Evolutionary conservation across 2,113 vertebrate species (phyloP).

Genomic region (Lates calcarifer): DNA sequence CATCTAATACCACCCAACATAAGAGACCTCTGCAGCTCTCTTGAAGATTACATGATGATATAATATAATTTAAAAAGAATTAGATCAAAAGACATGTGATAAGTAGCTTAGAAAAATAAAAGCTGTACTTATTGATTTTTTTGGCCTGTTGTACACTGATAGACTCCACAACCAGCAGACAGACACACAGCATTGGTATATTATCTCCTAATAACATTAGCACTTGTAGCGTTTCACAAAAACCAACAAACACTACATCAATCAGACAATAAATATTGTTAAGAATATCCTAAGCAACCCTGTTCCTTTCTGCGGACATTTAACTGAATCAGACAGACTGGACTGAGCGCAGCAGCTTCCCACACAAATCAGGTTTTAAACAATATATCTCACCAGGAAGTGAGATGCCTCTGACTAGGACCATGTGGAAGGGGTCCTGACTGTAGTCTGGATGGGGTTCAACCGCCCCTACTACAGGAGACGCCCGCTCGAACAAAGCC

Average conservation of each 20-base stretch:
- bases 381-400: constrained; percentile 86
- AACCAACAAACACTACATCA: neutral
- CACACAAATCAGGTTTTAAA: neutral
- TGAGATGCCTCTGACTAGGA: constrained; percentile 91
- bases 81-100: neutral
- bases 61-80: neutral
- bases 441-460: constrained; percentile 89
- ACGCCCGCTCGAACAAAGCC: constrained; percentile 89
- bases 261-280: neutral
- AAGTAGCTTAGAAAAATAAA: neutral
- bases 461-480: constrained; percentile 81
- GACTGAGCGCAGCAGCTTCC: neutral
- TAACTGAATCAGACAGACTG: neutral
- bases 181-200: neutral
- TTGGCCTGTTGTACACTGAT: neutral
- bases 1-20: too few relatives aligned
- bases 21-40: neutral
- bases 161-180: neutral
- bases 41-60: neutral
- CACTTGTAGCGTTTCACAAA: too few relatives aligned
- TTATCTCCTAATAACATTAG: too few relatives aligned
- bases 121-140: neutral
- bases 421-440: constrained; percentile 94
- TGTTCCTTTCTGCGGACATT: neutral
- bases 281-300: neutral